Base-by-base conservation (phyloP, 2,113 vertebrate genomes). In the Collichthys lucidus region DNA sequence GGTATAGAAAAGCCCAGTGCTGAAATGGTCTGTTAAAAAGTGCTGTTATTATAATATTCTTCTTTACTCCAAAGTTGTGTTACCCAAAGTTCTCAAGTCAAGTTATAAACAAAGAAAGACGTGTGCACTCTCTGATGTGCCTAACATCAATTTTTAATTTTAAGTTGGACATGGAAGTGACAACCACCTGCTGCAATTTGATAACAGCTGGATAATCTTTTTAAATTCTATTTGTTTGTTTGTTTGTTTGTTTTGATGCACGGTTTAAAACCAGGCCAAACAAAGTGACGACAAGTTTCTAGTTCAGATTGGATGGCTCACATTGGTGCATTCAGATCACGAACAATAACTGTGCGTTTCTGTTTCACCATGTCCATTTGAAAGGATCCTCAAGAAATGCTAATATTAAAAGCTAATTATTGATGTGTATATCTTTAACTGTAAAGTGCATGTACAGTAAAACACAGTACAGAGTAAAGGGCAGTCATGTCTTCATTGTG, bases 1-100 rank as follows among this genome's bases (percentile, higher is more conserved):
- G 24, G 49, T 59, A 40, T 35, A 59, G 60, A 73, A 82, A 65
- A 11, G 19, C 29, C 40, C 16, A 17, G 15, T 29, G 55, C 24
- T 75, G 52, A 83, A 79, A 81, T 44, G 35, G 17, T 42, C 15
- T 55, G 70, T 69, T 78, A 15, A 69, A 71, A 80, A 20, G 46
- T 40, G 26, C 22, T 17, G 8, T 47, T 46, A 29, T 20, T 83
- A n/a, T 46, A 31, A 62, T 60, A 42, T 55, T 69, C 8, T 26
- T 74, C 22, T 24, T 44, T 29, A 77, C 64, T 77, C 47, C 19
- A 19, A 19, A 53, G 11, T 17, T 59, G 42, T n/a, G 5, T 5
- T 12, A 20, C 57, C 35, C 5, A 4, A n/a, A 19, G 14, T 72
- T 16, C 16, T 73, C 68, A 55, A 40, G 3, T 10, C 31, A 35